Evolutionary conservation across 35 echinoderm and acorn worm genomes (phyloP).

Genomic region (Patiria miniata): DNA sequence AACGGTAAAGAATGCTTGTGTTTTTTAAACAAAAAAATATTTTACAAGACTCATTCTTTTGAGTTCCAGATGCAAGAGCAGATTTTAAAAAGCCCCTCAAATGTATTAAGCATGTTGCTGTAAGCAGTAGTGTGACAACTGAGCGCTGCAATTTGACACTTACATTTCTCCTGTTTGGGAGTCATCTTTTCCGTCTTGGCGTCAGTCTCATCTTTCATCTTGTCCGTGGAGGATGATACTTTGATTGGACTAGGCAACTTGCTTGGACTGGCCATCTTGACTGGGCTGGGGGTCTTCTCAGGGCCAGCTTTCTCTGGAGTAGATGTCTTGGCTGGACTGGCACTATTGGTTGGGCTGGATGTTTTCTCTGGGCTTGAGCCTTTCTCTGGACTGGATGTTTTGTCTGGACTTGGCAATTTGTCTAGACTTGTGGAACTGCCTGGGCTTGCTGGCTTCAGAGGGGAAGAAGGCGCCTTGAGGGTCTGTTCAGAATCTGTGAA

Average conservation of each 20-base stretch:
- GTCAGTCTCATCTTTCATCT: background rate
- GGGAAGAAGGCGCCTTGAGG: background rate
- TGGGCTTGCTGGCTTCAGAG: background rate
- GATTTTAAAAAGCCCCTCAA: no score
- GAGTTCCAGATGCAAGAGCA: no score
- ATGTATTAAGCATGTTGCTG: no score
- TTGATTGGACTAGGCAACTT: background rate
- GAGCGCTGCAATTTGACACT: background rate
- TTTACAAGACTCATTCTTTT: no score
- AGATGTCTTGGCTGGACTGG: background rate
- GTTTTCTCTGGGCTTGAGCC: background rate
- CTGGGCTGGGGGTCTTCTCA: background rate
- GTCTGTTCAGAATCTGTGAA: background rate
- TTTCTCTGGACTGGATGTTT: background rate
- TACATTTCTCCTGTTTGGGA: slow-evolving; percentile 28
- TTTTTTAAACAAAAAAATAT: no score
- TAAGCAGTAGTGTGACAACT: no score
- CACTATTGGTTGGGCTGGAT: background rate
- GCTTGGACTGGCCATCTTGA: background rate
- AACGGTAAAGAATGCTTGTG: no score
- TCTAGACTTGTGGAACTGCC: background rate
- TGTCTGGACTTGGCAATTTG: background rate
- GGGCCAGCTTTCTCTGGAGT: no score
- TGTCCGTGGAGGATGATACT: background rate
- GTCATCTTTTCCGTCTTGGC: background rate